phyloP scores from a whole-genome alignment of 2,797 vertebrate genomes.

The Tympanoctomys barrerae region DNA sequence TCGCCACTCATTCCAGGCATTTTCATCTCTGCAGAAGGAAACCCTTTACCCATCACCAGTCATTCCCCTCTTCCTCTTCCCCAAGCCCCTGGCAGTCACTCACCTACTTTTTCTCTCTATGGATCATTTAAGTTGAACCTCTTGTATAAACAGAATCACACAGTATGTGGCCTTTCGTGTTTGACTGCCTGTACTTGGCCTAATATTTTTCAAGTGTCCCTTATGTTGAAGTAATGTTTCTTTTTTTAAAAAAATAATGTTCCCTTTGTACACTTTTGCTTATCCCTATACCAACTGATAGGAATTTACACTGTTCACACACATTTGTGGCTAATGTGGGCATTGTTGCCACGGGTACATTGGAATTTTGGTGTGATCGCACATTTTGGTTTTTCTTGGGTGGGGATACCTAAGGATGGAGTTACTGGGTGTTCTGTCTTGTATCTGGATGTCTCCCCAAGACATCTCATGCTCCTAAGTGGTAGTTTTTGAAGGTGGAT shows the following conservation, averaged over 20 bases:
- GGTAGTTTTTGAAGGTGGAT: background rate
- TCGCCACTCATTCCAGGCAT: background rate
- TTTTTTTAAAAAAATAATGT: background rate
- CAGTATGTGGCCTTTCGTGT: background rate
- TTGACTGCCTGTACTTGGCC: background rate
- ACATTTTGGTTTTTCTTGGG: background rate
- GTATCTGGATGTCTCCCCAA: background rate
- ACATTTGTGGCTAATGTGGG: background rate
- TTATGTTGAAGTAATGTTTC: rapidly evolving
- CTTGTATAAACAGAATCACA: background rate
- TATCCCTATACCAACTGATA: background rate
- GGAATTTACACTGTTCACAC: background rate
- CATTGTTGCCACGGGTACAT: background rate
- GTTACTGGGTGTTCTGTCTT: background rate
- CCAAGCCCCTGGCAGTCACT: background rate
- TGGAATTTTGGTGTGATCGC: background rate
- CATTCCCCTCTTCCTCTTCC: background rate
- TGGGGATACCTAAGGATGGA: background rate
- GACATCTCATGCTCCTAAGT: background rate
- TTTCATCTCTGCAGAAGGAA: background rate
- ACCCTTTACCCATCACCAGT: background rate
- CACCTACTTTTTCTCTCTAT: background rate
- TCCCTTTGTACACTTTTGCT: background rate
- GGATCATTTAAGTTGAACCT: constrained; percentile 3
- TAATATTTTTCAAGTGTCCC: background rate